Conservation (phyloP, 2,113 vertebrate species). For the Channa maculata region DNA sequence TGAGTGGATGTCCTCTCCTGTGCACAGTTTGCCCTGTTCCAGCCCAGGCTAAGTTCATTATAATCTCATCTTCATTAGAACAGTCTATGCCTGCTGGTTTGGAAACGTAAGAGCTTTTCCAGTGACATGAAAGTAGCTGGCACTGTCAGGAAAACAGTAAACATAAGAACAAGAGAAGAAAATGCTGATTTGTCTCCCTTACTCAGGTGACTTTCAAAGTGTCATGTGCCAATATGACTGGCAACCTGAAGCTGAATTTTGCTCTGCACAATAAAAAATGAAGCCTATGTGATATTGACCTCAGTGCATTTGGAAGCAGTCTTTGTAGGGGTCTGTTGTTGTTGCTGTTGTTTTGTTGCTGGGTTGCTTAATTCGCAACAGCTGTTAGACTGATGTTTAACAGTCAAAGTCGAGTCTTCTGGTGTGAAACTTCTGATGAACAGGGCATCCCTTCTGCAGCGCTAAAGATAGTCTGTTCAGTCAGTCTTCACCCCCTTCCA, state of each 20-base stretch:
- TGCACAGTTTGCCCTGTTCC: neutral
- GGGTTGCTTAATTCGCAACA: neutral
- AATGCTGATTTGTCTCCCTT: neutral
- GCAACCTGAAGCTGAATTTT: neutral
- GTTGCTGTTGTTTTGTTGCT: neutral
- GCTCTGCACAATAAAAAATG: too few relatives aligned
- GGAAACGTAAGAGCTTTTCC: slow-evolving; percentile 1
- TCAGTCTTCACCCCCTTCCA: slow-evolving; percentile 39
- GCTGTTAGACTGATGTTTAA: slow-evolving; percentile 19
- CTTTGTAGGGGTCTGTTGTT: too few relatives aligned
- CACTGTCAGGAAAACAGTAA: neutral
- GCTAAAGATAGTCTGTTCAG: slow-evolving; percentile 5
- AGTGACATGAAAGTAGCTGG: neutral
- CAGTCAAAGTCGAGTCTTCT: slow-evolving; percentile 27
- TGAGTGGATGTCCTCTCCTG: neutral
- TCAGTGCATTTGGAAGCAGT: too few relatives aligned
- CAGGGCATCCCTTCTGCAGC: slow-evolving; percentile 7
- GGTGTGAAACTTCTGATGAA: neutral
- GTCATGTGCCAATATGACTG: neutral
- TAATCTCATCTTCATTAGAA: slow-evolving; percentile 10
- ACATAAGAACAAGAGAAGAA: neutral
- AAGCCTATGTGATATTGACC: too few relatives aligned
- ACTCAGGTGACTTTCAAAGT: neutral
- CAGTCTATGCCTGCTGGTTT: neutral
- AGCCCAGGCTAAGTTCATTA: neutral